Evolutionary conservation across 2,888 invertebrate species (phyloP), one percentile per base, ranked within the genome.

Genomic region (Dicyrtomina minuta): DNA sequence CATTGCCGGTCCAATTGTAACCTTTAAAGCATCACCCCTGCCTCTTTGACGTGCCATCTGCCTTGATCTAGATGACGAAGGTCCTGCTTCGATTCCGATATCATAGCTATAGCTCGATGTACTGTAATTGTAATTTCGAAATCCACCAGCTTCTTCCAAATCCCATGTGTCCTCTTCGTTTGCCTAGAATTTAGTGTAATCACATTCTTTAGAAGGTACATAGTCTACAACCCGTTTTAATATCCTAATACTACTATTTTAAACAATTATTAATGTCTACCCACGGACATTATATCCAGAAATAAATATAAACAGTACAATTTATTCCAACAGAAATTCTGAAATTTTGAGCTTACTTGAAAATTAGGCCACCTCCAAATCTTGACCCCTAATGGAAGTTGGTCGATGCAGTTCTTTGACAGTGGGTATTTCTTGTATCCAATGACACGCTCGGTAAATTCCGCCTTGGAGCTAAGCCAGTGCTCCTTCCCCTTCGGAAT

Each of bases 401-500:
- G 70, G 17, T 66, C 49, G 20, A 73, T 67, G 33, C 71, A 74
- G 44, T 61, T 59, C 17, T 56, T 17, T 0, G 70, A 73, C 4
- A 75, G 44, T 4, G 76, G 76, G 43, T 76, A 76, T 6, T 22
- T 20, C n/a, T 43, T 58, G 53, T 68, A 75, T 0, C 76, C 76
- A 65, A 76, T 74, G 4, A 62, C 70, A 1, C 65, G 33, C 51
- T 49, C 64, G 17, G 70, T 68, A 62, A 75, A 75, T 51, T 71
- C 71, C 46, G 71, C 74, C 22, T 75, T 65, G 27, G 66, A 56
- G 43, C 73, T 71, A 55, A 67, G 71, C 67, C 72, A 72, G 24
- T 74, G 71, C 6, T 70, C 66, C 10, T 73, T 70, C n/a, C 72
- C 74, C 41, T 56, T 71, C 10, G 77, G 77, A 46, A 77, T 76